Evolutionary conservation across 2,888 invertebrate species (phyloP).

Genomic region (Callyntrura sp.): DNA sequence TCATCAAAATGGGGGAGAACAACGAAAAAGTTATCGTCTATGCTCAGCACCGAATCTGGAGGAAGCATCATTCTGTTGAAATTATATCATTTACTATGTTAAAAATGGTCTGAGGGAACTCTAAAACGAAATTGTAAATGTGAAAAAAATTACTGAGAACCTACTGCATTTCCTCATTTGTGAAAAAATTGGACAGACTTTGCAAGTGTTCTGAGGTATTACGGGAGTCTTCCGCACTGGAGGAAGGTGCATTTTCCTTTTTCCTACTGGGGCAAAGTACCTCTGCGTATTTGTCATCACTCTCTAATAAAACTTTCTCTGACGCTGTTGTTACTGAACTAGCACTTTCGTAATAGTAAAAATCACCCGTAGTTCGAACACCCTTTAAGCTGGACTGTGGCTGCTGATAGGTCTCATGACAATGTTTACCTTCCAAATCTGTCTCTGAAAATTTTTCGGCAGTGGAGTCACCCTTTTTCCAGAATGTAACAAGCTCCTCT

Average conservation of each 20-base stretch:
- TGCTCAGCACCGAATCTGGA: slow-evolving; percentile 18
- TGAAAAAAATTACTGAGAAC: neutral
- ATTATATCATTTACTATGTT: neutral
- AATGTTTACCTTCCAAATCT: neutral
- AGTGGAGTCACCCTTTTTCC: slow-evolving; percentile 7
- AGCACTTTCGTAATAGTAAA: neutral
- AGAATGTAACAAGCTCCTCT: slow-evolving; percentile 6
- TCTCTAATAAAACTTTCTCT: neutral
- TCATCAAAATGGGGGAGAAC: slow-evolving; percentile 5
- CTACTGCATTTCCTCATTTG: slow-evolving; percentile 22
- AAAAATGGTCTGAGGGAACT: neutral
- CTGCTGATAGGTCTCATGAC: neutral
- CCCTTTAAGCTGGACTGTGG: neutral
- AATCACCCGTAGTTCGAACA: too few relatives aligned
- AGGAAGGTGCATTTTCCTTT: neutral
- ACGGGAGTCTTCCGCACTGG: too few relatives aligned
- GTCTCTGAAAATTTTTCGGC: neutral
- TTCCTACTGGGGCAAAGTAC: neutral
- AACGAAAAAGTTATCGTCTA: slow-evolving; percentile 20
- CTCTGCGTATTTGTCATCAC: neutral
- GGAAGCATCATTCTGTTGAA: neutral
- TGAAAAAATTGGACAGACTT: slow-evolving; percentile 16
- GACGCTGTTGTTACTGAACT: too few relatives aligned
- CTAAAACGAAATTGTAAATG: neutral
- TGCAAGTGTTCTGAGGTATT: neutral